These are phyloP conservation scores for Malachius bipustulatus DNA, from an alignment of 2,888 invertebrate genomes.

Conservation along the genomic window DNA sequence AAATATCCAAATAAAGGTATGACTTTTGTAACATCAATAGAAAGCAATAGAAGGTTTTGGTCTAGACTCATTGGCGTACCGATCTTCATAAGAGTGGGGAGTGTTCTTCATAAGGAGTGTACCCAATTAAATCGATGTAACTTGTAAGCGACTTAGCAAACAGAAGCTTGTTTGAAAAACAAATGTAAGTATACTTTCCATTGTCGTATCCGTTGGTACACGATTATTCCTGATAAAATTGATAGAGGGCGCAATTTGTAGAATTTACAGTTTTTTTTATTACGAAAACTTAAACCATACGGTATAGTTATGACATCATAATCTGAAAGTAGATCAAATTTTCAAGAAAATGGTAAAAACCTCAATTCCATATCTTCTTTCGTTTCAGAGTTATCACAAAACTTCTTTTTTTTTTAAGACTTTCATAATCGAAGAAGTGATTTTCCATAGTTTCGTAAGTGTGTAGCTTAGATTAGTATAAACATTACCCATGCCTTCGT, in stretches of 20 bases:
- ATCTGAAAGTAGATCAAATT: slow-evolving; percentile 6
- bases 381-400: too few species aligned
- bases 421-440: too few species aligned
- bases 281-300: slow-evolving; percentile 3
- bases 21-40: slow-evolving; percentile 5
- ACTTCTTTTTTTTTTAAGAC: too few species aligned
- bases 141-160: slow-evolving; percentile 4
- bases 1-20: slow-evolving; percentile 2
- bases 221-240: slow-evolving; percentile 3
- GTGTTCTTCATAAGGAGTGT: slow-evolving; percentile 3
- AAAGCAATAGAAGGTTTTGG: slow-evolving; percentile 5
- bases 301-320: slow-evolving; percentile 4
- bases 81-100: slow-evolving; percentile 5
- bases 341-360: slow-evolving; percentile 1
- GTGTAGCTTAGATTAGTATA: too few species aligned
- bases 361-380: slow-evolving; percentile 4
- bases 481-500: too few species aligned
- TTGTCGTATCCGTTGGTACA: slow-evolving; percentile 1
- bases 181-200: slow-evolving; percentile 4
- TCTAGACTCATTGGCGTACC: slow-evolving; percentile 4
- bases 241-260: slow-evolving; percentile 5
- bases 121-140: slow-evolving; percentile 5
- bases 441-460: too few species aligned
- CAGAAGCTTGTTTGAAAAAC: slow-evolving; percentile 1
- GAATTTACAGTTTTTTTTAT: slow-evolving; percentile 4